These are phyloP conservation scores for Graptemys geographica DNA, from an alignment of 2,797 vertebrate species.

Conservation along the genomic window DNA sequence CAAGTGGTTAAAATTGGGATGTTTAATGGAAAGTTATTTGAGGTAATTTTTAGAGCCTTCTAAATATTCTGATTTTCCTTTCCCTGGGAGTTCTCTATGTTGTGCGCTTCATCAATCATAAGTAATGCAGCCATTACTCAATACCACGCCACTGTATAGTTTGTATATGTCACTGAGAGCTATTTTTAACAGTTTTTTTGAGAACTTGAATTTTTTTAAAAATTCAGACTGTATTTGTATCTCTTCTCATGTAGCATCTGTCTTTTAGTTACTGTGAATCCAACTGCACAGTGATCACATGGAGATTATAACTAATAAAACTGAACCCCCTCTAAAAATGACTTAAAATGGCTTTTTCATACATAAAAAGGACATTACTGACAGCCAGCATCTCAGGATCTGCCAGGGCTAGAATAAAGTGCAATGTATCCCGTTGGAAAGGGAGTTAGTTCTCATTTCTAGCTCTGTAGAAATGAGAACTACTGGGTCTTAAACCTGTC, in stretches of 20 bases:
- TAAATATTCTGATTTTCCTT: neutral
- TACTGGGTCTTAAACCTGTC: neutral
- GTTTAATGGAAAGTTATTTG: neutral
- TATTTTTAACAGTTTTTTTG: neutral
- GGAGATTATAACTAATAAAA: constrained; percentile 8
- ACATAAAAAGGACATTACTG: neutral
- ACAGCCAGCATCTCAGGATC: neutral
- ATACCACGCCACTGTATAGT: neutral
- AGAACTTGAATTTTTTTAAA: neutral
- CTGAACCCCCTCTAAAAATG: neutral
- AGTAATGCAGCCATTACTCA: neutral
- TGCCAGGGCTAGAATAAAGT: neutral
- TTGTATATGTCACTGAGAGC: constrained; percentile 7
- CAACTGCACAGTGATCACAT: neutral
- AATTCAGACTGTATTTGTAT: neutral
- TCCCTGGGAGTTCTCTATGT: neutral
- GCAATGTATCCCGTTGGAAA: neutral
- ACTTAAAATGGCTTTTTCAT: neutral
- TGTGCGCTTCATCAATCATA: neutral
- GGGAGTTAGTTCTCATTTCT: neutral
- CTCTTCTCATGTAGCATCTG: neutral
- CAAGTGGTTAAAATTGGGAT: neutral
- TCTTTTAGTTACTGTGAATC: neutral
- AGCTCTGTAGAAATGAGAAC: neutral
- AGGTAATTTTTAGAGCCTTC: neutral